Base-by-base conservation (phyloP, 2,113 vertebrate genomes). In the Oncorhynchus masou region DNA sequence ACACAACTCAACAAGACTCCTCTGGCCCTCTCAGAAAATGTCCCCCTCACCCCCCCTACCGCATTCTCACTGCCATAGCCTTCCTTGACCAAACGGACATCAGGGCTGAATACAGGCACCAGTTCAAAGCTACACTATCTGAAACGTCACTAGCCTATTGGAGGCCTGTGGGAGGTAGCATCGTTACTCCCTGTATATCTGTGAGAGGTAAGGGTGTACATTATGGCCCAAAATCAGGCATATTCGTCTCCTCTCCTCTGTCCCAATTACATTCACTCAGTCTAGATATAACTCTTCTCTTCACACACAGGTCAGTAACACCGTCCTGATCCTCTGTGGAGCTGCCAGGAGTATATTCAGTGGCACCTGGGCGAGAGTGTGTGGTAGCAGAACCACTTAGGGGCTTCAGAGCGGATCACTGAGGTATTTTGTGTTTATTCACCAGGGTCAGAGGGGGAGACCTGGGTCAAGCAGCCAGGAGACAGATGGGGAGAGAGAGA, bases 401-500 rank as follows among this genome's bases (percentile, higher is more conserved):
- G 54, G 48, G 59, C 73, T 81, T 82, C 75, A 82, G 74, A 80
- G 70, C 54, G 48, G 75, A 54, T 71, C 68, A 79, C 29, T 49
- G 68, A 34, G 62, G 70, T 70, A 74, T 5, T 68, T 67, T 71
- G 74, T 85, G 83, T 85, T 83, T 83, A 49, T 48, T 51, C n/a
- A 59, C 31, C 39, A 51, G 74, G 45, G 68, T 45, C 39, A 68
- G 31, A 48, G 65, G 49, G 70, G 25, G 29, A 75, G n/a, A 70
- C 54, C 13, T 25, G 68, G 57, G 45, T 25, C 45, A 24, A 85
- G 84, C 39, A 15, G 27, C 8, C 78, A 83, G 82, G 75, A 82
- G 73, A 88, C 75, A 71, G 83, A 86, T 79, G 74, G 81, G 82
- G 81, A 74, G 71, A 87, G 70, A 75, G 51, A 20, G 51, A 59